phyloP scores from a whole-genome alignment of 64 coral and sea anemone species.

The Montipora sp. region DNA sequence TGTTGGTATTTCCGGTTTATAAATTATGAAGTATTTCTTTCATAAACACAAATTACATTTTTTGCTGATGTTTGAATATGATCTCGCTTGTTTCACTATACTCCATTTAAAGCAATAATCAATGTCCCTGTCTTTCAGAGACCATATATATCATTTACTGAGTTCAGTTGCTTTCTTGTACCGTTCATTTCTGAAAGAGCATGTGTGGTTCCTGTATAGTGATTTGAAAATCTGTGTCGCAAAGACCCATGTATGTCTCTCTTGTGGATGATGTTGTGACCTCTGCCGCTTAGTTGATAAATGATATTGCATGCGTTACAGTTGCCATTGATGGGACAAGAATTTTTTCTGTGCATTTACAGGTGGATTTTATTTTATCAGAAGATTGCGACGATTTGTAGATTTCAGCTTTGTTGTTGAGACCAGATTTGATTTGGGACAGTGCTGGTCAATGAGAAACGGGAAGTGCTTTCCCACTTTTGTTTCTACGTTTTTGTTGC shows the following conservation, averaged over 20 bases:
- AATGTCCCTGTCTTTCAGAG: constrained; percentile 41
- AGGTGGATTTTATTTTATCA: no score
- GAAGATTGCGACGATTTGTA: constrained; percentile 39
- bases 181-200: constrained; percentile 56
- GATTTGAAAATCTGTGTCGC: constrained; percentile 33
- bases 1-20: background rate
- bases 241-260: constrained; percentile 46
- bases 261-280: constrained; percentile 37
- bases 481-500: background rate
- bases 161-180: constrained; percentile 45
- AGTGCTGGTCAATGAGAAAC: constrained; percentile 26
- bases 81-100: constrained; percentile 1
- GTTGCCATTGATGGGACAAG: constrained; percentile 39
- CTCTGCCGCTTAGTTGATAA: constrained; percentile 4
- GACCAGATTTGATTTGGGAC: constrained; percentile 59
- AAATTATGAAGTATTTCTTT: no score
- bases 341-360: no score
- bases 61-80: background rate
- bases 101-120: background rate
- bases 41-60: no score
- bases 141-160: constrained; percentile 51
- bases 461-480: constrained; percentile 50
- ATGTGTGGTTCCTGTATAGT: constrained; percentile 45
- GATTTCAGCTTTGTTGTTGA: background rate
- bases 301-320: constrained; percentile 48